A percentile compares a stretch with the other conserved stretches of the same genome.
phyloP scores from a whole-genome alignment of 2,888 invertebrate genomes.

The Linnaemya vulpina region DNA sequence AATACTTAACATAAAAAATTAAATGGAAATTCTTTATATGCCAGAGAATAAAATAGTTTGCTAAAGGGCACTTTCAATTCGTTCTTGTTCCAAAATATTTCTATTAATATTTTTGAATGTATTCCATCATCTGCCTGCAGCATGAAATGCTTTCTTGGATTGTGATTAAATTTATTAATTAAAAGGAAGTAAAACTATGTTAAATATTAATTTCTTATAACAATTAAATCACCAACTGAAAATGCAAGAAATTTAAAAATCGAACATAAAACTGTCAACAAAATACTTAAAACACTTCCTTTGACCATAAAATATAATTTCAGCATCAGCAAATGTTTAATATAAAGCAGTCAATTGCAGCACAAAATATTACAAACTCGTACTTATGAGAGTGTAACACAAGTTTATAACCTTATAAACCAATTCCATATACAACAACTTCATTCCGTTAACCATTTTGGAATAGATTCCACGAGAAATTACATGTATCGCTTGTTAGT shows the following conservation, averaged over 20 bases:
- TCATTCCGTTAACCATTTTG: constrained; percentile 20
- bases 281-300: constrained; percentile 55
- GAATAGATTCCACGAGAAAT: constrained; percentile 36
- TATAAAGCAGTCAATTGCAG: constrained; percentile 5
- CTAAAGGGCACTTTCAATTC: background rate
- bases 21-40: too few species aligned
- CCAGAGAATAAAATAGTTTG: too few species aligned
- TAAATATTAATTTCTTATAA: constrained; percentile 28
- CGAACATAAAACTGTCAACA: constrained; percentile 2
- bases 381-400: background rate
- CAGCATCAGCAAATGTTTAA: constrained; percentile 19
- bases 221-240: constrained; percentile 13
- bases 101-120: background rate
- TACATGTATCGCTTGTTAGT: constrained; percentile 23
- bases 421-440: constrained; percentile 44
- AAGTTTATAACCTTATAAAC: constrained; percentile 58
- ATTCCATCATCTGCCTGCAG: background rate
- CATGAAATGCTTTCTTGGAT: background rate
- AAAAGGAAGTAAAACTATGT: constrained; percentile 60
- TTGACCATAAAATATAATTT: constrained; percentile 56
- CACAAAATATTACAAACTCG: background rate
- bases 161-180: constrained; percentile 30
- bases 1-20: too few species aligned
- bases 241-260: background rate
- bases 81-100: background rate